These are phyloP conservation scores for Apogon hyalosoma DNA, from an alignment of 2,797 vertebrate species.

Conservation along the genomic window DNA sequence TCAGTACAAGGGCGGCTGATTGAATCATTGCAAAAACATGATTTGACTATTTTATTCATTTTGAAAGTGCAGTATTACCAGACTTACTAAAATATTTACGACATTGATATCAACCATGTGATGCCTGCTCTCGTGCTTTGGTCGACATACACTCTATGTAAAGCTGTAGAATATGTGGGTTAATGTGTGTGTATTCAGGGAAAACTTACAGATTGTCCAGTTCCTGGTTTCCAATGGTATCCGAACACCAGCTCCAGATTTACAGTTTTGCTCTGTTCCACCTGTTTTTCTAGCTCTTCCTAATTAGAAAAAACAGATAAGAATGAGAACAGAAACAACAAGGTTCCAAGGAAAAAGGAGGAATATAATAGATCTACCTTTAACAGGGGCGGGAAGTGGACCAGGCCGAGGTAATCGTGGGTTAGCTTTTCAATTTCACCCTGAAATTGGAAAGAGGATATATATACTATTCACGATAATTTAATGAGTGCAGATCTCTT, in stretches of 20 bases:
- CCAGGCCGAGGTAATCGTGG: slow-evolving; percentile 92
- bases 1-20: slow-evolving; percentile 35
- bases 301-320: slow-evolving; percentile 40
- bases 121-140: no score
- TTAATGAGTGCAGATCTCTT: slow-evolving; percentile 1
- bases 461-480: slow-evolving; percentile 15
- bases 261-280: slow-evolving; percentile 74
- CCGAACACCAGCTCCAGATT: slow-evolving; percentile 93
- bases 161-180: slow-evolving; percentile 19
- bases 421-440: slow-evolving; percentile 94
- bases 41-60: slow-evolving; percentile 9
- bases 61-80: slow-evolving; percentile 24
- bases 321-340: slow-evolving; percentile 8
- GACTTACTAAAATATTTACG: slow-evolving; percentile 12
- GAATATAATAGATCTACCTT: slow-evolving; percentile 85
- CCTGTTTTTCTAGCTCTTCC: slow-evolving; percentile 78
- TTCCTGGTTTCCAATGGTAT: slow-evolving; percentile 96
- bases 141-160: no score
- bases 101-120: background rate
- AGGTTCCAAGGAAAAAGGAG: slow-evolving; percentile 6
- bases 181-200: slow-evolving; percentile 10
- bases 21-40: slow-evolving; percentile 21
- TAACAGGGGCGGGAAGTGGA: slow-evolving; percentile 95
- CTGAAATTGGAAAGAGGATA: slow-evolving; percentile 78
- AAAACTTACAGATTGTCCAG: slow-evolving; percentile 86